Evolutionary conservation across 2,113 vertebrate species (phyloP).

Genomic region (Sciurus niger): DNA sequence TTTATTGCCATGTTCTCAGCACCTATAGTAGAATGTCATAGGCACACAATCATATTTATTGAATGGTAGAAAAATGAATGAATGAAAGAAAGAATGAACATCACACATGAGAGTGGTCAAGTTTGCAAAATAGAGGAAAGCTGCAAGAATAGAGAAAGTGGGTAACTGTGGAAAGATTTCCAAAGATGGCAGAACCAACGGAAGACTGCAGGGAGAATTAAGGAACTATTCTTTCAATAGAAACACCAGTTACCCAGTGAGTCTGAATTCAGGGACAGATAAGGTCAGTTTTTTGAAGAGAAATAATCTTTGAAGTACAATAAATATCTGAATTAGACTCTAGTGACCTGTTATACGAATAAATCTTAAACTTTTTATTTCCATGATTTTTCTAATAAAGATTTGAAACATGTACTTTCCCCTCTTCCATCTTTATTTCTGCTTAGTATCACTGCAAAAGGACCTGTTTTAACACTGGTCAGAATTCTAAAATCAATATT

Average conservation of each 20-base stretch:
- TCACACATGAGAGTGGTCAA: not conserved
- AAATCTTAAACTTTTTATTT: constrained; percentile 42
- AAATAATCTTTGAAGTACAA: constrained; percentile 29
- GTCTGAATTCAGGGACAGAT: not conserved
- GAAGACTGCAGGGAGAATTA: not conserved
- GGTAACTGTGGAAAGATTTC: not conserved
- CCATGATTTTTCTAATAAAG: constrained; percentile 16
- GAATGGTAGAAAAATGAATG: not conserved
- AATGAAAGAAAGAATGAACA: not conserved
- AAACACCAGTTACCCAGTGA: not conserved
- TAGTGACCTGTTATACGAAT: not conserved
- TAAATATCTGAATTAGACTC: not conserved
- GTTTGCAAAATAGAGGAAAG: not conserved
- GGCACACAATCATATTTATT: not conserved
- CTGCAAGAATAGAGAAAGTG: not conserved
- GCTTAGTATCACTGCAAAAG: not conserved
- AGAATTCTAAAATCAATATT: constrained; percentile 51
- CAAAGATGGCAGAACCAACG: not conserved
- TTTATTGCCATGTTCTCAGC: not conserved
- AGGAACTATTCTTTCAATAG: not conserved
- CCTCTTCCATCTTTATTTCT: constrained; percentile 8
- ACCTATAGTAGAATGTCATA: not conserved
- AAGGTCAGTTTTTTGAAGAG: not conserved
- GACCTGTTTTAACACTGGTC: constrained; percentile 1
- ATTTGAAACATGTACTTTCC: not conserved